A percentile compares a stretch with the other conserved stretches of the same genome.
Conservation (phyloP, 1,140 invertebrate genomes). For the Nebria ingens region DNA sequence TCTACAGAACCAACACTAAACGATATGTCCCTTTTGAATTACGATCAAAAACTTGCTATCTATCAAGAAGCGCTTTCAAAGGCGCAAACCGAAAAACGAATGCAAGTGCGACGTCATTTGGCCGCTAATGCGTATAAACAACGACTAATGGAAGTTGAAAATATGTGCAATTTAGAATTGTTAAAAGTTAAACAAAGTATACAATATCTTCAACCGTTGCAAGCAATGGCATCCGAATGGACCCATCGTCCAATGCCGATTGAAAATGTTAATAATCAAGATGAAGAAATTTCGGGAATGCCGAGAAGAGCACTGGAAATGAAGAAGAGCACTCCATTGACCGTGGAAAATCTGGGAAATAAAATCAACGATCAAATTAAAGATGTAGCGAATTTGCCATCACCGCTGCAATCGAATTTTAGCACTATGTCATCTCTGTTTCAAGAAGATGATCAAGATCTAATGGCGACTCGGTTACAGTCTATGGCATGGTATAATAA, state of each 20-base stretch:
- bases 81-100: conserved; percentile 16
- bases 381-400: not conserved
- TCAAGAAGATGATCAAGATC: not conserved
- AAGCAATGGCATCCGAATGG: conserved; percentile 29
- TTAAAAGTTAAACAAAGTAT: conserved; percentile 40
- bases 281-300: not conserved
- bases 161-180: conserved; percentile 44
- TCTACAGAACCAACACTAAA: not conserved
- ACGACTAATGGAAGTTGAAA: conserved; percentile 42
- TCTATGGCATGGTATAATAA: not conserved
- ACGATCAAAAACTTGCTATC: conserved; percentile 4
- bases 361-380: not conserved
- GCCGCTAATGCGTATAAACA: conserved; percentile 37
- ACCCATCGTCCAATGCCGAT: too few species aligned
- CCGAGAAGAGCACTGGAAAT: not conserved
- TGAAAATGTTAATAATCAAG: too few species aligned
- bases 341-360: not conserved
- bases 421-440: not conserved
- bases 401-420: not conserved
- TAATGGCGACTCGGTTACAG: not conserved
- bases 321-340: not conserved
- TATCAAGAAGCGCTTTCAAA: conserved; percentile 3
- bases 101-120: conserved; percentile 39
- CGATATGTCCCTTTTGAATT: conserved; percentile 2
- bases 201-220: conserved; percentile 39